phyloP scores from a whole-genome alignment of 2,113 vertebrate species.

The Pan paniscus region DNA sequence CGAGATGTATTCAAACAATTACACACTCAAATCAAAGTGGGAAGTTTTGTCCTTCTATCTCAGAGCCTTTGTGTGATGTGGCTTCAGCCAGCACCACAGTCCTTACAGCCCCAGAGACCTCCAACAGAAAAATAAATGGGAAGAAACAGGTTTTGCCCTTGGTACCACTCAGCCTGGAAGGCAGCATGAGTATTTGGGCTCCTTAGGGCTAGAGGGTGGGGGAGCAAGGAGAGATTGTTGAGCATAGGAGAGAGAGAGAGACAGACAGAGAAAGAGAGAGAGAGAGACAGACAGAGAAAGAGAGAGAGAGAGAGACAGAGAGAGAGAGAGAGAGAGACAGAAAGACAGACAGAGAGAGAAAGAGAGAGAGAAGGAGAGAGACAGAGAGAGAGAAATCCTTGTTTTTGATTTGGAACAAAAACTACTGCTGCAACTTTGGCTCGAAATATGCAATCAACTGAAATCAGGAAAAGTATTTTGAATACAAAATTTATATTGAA shows the following conservation, averaged over 20 bases:
- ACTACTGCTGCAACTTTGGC: slow-evolving; percentile 82
- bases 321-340: background rate
- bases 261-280: too few species aligned
- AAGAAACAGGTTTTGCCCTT: slow-evolving; percentile 69
- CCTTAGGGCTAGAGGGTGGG: slow-evolving; percentile 45
- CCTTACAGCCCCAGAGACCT: background rate
- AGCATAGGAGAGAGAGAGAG: background rate
- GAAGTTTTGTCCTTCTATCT: slow-evolving; percentile 68
- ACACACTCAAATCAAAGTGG: slow-evolving; percentile 65
- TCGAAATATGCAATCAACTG: slow-evolving; percentile 85
- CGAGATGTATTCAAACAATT: slow-evolving; percentile 76
- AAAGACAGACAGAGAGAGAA: background rate
- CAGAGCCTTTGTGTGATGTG: slow-evolving; percentile 70
- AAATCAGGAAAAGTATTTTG: slow-evolving; percentile 85
- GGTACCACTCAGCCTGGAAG: slow-evolving; percentile 52
- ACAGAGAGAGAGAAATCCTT: slow-evolving; percentile 48
- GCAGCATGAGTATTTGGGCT: slow-evolving; percentile 58
- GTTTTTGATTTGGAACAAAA: slow-evolving; percentile 84
- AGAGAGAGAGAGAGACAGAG: background rate
- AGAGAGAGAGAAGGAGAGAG: too few species aligned
- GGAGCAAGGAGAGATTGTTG: background rate
- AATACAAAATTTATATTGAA: slow-evolving; percentile 80
- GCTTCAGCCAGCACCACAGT: background rate
- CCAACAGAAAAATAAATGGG: slow-evolving; percentile 64
- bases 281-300: rapidly evolving